Percentiles rank a stretch among this genome's conserved stretches.
These are phyloP conservation scores for Lepilemur septentrionalis DNA, from an alignment of 2,797 vertebrate species.

Conservation along the genomic window DNA sequence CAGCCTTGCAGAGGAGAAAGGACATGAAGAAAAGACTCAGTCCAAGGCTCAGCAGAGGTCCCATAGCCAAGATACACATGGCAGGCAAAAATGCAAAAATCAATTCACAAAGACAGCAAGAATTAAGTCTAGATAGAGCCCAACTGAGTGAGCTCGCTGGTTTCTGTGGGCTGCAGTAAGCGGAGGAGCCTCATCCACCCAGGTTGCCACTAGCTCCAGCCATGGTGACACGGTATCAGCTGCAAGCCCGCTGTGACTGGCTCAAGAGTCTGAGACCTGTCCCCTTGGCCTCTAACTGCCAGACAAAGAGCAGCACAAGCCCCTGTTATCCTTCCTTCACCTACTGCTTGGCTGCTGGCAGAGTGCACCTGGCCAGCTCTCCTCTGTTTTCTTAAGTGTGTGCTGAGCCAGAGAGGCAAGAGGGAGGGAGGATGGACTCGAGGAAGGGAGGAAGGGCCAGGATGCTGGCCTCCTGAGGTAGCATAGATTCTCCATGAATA, in stretches of 20 bases:
- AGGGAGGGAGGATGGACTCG: neutral
- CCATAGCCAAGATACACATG: slow-evolving; percentile 36
- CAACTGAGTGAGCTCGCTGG: neutral
- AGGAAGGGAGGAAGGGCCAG: slow-evolving; percentile 31
- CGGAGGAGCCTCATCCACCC: neutral
- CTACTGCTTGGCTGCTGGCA: slow-evolving; percentile 14
- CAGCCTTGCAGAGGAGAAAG: slow-evolving; percentile 42
- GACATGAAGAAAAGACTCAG: slow-evolving; percentile 42
- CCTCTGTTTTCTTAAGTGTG: slow-evolving; percentile 41
- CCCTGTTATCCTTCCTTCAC: slow-evolving; percentile 29
- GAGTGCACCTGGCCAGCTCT: slow-evolving; percentile 22
- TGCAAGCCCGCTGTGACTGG: slow-evolving; percentile 9
- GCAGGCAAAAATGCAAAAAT: slow-evolving; percentile 63
- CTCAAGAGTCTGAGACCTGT: neutral
- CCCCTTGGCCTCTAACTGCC: neutral
- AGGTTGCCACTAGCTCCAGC: neutral
- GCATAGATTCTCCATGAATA: slow-evolving; percentile 50
- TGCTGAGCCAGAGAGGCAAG: slow-evolving; percentile 11
- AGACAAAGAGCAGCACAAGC: slow-evolving; percentile 1
- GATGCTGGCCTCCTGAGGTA: slow-evolving; percentile 25
- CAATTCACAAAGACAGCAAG: slow-evolving; percentile 36
- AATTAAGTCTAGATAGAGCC: slow-evolving; percentile 31
- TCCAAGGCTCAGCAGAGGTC: slow-evolving; percentile 48
- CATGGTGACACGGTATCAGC: neutral
- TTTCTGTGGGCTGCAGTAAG: neutral